These are phyloP conservation scores for Calephelis virginiensis DNA, from an alignment of 1,140 invertebrate genomes.

Conservation along the genomic window DNA sequence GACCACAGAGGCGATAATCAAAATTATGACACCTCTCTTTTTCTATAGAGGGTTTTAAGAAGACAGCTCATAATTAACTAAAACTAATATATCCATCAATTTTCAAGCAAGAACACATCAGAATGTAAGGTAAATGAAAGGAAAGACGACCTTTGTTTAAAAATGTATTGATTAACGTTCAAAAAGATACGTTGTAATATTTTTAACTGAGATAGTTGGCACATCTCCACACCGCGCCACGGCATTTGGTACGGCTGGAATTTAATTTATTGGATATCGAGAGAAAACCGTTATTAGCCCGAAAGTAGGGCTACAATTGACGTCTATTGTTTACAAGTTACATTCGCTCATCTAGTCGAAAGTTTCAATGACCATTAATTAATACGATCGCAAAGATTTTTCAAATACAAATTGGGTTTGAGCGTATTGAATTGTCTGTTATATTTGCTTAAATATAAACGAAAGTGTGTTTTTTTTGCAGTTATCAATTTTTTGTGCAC, in stretches of 20 bases:
- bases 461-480: too few relatives aligned
- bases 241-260: constrained; percentile 36
- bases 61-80: too few relatives aligned
- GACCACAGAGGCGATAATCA: too few relatives aligned
- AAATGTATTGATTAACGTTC: constrained; percentile 1
- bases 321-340: constrained; percentile 39
- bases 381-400: constrained; percentile 9
- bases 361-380: constrained; percentile 36
- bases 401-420: constrained; percentile 5
- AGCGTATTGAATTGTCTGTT: neutral
- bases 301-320: constrained; percentile 32
- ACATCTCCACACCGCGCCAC: constrained; percentile 36
- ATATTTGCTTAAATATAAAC: neutral
- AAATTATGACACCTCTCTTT: too few relatives aligned
- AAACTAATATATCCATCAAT: too few relatives aligned
- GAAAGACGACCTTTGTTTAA: neutral
- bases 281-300: constrained; percentile 34
- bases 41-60: too few relatives aligned
- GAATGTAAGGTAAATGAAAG: neutral
- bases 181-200: constrained; percentile 19
- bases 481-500: too few relatives aligned
- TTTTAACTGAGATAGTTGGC: constrained; percentile 38
- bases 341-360: constrained; percentile 30
- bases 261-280: constrained; percentile 48
- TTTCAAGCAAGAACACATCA: too few relatives aligned